Percentiles rank a stretch among this genome's conserved stretches.
These are phyloP conservation scores for Gari tellinella DNA, from an alignment of 2,888 invertebrate species.

Conservation along the genomic window DNA sequence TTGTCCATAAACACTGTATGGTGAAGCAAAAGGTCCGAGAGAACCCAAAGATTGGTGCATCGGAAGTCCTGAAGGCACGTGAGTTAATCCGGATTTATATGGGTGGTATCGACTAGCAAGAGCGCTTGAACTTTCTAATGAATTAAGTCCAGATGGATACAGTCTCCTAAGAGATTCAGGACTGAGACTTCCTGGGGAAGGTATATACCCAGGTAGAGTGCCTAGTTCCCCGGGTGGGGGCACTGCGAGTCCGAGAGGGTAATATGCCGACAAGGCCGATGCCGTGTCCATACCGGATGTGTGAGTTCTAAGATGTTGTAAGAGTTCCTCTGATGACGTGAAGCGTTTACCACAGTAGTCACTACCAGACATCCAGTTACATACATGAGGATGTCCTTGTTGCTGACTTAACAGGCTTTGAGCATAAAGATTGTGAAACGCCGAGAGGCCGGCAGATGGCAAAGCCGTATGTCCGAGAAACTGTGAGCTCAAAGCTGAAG, in stretches of 20 bases:
- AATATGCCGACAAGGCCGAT: conserved; percentile 54
- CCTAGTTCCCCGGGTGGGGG: conserved; percentile 49
- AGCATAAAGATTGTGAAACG: conserved; percentile 71
- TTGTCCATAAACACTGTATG: conserved; percentile 94
- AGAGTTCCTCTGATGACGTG: conserved; percentile 95
- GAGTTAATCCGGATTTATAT: conserved; percentile 89
- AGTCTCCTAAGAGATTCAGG: conserved; percentile 90
- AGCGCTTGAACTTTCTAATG: conserved; percentile 86
- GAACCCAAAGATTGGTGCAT: conserved; percentile 88
- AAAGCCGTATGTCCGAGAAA: conserved; percentile 56
- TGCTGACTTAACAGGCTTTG: conserved; percentile 65
- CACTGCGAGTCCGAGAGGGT: conserved; percentile 55
- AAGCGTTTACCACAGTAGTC: conserved; percentile 97
- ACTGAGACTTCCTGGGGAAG: conserved; percentile 70
- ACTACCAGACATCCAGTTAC: conserved; percentile 96
- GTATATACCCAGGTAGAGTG: conserved; percentile 47
- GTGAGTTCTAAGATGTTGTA: conserved; percentile 96
- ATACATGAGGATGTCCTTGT: conserved; percentile 85
- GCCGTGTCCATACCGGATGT: conserved; percentile 85
- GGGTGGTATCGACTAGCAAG: conserved; percentile 96
- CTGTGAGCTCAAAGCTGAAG: conserved; percentile 53
- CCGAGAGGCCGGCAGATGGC: conserved; percentile 61
- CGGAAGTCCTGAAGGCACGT: conserved; percentile 85
- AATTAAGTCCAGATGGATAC: conserved; percentile 88
- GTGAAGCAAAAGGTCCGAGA: conserved; percentile 89